phyloP scores from a whole-genome alignment of 2,888 invertebrate species.

The Neelides folsomi region DNA sequence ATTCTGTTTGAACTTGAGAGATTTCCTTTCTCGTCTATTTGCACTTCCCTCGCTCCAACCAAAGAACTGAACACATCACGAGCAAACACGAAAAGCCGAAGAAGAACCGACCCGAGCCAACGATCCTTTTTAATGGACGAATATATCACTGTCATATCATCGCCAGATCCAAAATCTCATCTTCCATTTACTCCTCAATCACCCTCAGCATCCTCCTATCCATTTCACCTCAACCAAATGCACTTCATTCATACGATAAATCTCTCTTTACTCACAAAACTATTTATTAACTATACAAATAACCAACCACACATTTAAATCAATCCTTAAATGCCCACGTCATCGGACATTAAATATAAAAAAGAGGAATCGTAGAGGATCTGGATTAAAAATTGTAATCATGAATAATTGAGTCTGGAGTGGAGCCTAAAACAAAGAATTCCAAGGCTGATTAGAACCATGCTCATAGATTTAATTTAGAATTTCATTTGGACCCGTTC shows the following conservation, averaged over 20 bases:
- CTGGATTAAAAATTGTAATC: too few relatives aligned
- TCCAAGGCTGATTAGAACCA: too few relatives aligned
- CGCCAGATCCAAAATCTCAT: constrained; percentile 13
- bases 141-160: constrained; percentile 34
- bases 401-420: too few relatives aligned
- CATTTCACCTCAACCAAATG: constrained; percentile 18
- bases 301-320: too few relatives aligned
- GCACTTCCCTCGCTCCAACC: constrained; percentile 14
- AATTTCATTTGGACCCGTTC: too few relatives aligned
- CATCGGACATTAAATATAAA: neutral
- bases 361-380: neutral
- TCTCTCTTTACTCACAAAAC: too few relatives aligned
- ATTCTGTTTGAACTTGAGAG: constrained; percentile 32
- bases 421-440: too few relatives aligned
- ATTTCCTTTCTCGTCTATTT: constrained; percentile 31
- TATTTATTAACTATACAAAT: too few relatives aligned
- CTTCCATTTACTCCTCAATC: constrained; percentile 17
- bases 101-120: constrained; percentile 2
- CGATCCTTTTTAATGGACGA: constrained; percentile 28
- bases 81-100: constrained; percentile 23
- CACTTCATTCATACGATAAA: constrained; percentile 10
- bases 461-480: too few relatives aligned
- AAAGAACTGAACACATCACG: constrained; percentile 10
- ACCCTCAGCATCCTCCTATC: constrained; percentile 17
- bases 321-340: too few relatives aligned